phyloP scores from a whole-genome alignment of 2,797 vertebrate species.

The Benthosema pterotum region DNA sequence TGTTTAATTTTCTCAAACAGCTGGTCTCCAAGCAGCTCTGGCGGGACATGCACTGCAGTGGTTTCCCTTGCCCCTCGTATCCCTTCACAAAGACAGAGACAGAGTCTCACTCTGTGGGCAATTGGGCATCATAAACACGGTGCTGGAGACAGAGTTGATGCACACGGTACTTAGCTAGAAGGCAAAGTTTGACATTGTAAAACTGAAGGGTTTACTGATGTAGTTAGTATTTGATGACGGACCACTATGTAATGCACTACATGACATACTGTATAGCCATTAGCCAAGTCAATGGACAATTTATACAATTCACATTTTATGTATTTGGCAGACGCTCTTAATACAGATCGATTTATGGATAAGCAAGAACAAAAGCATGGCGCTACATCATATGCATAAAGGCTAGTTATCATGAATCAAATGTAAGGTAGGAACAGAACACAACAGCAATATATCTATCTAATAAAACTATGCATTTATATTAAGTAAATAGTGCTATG shows the following conservation, averaged over 20 bases:
- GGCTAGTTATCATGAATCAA: no score
- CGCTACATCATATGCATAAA: no score
- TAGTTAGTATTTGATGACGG: constrained; percentile 1
- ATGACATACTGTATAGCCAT: constrained; percentile 4
- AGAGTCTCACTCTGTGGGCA: constrained; percentile 11
- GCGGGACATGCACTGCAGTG: constrained; percentile 26
- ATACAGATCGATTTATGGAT: no score
- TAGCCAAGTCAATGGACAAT: constrained; percentile 22
- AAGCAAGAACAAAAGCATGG: no score
- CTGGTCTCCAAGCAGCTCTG: constrained; percentile 66
- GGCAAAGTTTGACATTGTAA: constrained; percentile 13
- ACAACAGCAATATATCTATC: no score
- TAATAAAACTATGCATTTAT: no score
- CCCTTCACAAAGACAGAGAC: constrained; percentile 34
- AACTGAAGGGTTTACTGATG: neutral
- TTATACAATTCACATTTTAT: no score
- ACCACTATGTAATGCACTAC: neutral
- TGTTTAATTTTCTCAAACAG: constrained; percentile 75
- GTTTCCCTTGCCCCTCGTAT: constrained; percentile 26
- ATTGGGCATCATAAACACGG: neutral
- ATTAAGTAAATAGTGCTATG: no score
- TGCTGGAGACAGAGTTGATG: no score
- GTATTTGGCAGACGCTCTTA: no score
- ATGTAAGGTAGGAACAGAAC: no score
- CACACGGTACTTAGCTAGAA: constrained; percentile 1